phyloP scores from a whole-genome alignment of 2,888 invertebrate genomes.

The Xylophagus ater region DNA sequence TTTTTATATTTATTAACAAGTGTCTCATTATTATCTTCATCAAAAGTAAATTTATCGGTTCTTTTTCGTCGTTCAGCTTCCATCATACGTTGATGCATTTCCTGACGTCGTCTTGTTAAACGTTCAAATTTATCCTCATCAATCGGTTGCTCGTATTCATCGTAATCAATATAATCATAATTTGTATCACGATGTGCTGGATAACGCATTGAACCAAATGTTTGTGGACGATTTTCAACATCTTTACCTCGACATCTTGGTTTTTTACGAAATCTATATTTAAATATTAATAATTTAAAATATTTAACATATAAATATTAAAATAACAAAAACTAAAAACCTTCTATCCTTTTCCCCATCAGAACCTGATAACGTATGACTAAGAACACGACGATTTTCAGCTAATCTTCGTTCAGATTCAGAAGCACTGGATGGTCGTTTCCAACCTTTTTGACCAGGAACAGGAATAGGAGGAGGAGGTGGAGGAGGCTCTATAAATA shows the following conservation, averaged over 20 bases:
- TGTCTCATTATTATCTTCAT: constrained; percentile 17
- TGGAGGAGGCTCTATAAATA: constrained; percentile 2
- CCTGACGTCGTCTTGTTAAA: constrained; percentile 35
- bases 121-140: constrained; percentile 39
- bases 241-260: constrained; percentile 38
- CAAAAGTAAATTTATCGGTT: constrained; percentile 19
- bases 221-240: constrained; percentile 30
- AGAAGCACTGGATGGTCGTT: constrained; percentile 47
- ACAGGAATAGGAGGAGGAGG: constrained; percentile 20
- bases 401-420: constrained; percentile 41
- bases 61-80: constrained; percentile 32
- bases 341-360: constrained; percentile 47
- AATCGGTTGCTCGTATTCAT: constrained; percentile 24
- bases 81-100: constrained; percentile 38
- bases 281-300: not conserved
- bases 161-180: constrained; percentile 31
- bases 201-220: constrained; percentile 19
- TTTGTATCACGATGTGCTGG: constrained; percentile 25
- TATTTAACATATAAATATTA: not conserved
- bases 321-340: constrained; percentile 23
- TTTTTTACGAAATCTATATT: constrained; percentile 37
- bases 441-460: constrained; percentile 40
- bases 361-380: constrained; percentile 39
- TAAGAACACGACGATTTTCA: constrained; percentile 30
- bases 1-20: constrained; percentile 12